These are phyloP conservation scores for Collichthys lucidus DNA, from an alignment of 2,113 vertebrate species.

Conservation along the genomic window DNA sequence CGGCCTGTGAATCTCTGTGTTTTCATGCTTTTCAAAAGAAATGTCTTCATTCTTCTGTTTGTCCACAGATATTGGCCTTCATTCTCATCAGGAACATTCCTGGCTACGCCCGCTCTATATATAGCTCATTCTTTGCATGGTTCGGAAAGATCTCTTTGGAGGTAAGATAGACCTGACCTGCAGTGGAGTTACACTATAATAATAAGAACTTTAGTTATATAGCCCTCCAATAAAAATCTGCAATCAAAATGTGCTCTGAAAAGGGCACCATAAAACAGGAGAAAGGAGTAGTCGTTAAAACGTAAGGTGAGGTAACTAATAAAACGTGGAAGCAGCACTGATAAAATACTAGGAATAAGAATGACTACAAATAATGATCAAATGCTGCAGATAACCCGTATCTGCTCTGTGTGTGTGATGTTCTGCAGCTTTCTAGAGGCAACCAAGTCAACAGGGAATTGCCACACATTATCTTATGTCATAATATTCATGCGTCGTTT, in stretches of 20 bases:
- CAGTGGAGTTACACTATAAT: not conserved
- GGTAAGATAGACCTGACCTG: conserved; percentile 79
- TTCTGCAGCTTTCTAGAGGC: not conserved
- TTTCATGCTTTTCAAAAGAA: not conserved
- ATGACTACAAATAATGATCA: not conserved
- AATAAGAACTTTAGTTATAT: not conserved
- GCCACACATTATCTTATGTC: not conserved
- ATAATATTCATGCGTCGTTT: not conserved
- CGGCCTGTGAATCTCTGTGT: not conserved
- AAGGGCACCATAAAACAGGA: not conserved
- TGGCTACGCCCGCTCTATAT: conserved; percentile 93
- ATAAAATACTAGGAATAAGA: not conserved
- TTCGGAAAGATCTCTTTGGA: conserved; percentile 98
- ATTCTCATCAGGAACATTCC: conserved; percentile 98
- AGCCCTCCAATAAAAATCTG: too few species aligned
- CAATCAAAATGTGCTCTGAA: not conserved
- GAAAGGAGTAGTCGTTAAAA: not conserved
- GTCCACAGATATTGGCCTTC: conserved; percentile 93
- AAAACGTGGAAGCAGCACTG: not conserved
- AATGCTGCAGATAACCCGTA: not conserved
- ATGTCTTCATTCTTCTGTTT: conserved; percentile 29
- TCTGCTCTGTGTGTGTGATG: not conserved
- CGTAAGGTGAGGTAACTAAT: not conserved
- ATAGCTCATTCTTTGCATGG: conserved; percentile 99
- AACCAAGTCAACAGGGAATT: not conserved